Evolutionary conservation across 2,888 invertebrate species (phyloP), one percentile per base, ranked within the genome.

Genomic region (Melinaea menophilus): DNA sequence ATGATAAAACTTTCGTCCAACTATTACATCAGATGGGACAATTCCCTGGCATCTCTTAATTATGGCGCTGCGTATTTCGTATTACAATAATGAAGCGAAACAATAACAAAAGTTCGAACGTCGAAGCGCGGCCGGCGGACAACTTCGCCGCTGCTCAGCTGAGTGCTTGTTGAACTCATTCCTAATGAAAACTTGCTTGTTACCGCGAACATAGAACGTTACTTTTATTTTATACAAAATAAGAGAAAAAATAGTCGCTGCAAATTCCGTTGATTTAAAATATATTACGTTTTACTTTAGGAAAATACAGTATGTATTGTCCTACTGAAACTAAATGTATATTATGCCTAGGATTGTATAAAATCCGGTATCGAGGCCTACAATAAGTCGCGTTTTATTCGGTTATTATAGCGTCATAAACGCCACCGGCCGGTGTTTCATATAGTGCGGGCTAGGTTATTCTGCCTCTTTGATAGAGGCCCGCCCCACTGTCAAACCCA

Each of bases 331-430:
- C 31, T 37, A 47, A 59, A 35, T 58, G 54, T 46, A 61, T 22
- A 58, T 45, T n/a, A 79, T 80, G 82, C 78, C 83, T 85, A 79
- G 79, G 79, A 84, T 80, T 84, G 84, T 89, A 82, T 84, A 88
- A 83, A 82, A 86, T 85, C 85, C 81, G 86, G 84, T 88, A 90
- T 90, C 88, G 89, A 85, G 84, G 86, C 83, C 85, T 86, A 88
- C 89, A 90, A 90, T 89, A 90, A 90, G 89, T 90, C 88, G 87
- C 85, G 82, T 90, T 91, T 91, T 90, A 91, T 91, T 90, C 81
- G 88, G 88, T 89, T 90, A 91, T 91, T 90, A 90, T 90, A 88
- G 89, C 85, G 80, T 85, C 84, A 89, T 91, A 90, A 90, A 88
- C 84, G 87, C 85, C 89, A 88, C 88, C 88, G 89, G 90, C 83